phyloP scores from a whole-genome alignment of 2,888 invertebrate species.

The Zeuzera pyrina region DNA sequence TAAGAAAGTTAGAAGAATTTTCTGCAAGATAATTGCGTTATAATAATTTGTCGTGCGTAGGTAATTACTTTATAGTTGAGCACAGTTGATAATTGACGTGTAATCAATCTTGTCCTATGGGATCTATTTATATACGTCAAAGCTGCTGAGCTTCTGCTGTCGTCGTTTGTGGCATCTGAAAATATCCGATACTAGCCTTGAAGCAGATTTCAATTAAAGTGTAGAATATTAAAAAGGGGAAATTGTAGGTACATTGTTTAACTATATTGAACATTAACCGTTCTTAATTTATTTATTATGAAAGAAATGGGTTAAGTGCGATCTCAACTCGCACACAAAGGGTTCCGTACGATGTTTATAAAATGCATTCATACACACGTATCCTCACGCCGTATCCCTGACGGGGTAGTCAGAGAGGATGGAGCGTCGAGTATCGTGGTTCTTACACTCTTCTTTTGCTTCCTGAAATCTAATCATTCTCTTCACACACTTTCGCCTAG shows the following conservation, averaged over 20 bases:
- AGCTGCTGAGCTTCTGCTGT: constrained; percentile 1
- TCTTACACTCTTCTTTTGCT: too few relatives aligned
- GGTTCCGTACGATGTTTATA: too few relatives aligned
- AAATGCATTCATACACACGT: too few relatives aligned
- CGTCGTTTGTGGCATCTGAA: not conserved
- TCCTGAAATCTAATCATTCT: too few relatives aligned
- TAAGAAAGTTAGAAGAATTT: constrained; percentile 5
- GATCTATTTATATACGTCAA: constrained; percentile 9
- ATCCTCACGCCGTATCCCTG: too few relatives aligned
- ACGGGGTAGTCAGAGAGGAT: too few relatives aligned
- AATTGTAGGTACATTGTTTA: too few relatives aligned
- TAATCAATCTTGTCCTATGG: constrained; percentile 6
- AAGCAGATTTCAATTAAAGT: not conserved
- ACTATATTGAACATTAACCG: not conserved
- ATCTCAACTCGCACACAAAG: not conserved
- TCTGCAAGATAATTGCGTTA: not conserved
- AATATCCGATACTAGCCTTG: not conserved
- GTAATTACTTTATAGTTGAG: not conserved
- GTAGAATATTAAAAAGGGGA: too few relatives aligned
- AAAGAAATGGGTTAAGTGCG: not conserved
- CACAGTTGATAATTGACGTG: constrained; percentile 3
- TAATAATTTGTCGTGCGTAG: not conserved
- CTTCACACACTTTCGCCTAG: too few relatives aligned
- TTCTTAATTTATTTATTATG: not conserved
- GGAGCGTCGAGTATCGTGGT: too few relatives aligned